Base-by-base conservation (phyloP, 2,888 invertebrate genomes). In the Pammene fasciana region DNA sequence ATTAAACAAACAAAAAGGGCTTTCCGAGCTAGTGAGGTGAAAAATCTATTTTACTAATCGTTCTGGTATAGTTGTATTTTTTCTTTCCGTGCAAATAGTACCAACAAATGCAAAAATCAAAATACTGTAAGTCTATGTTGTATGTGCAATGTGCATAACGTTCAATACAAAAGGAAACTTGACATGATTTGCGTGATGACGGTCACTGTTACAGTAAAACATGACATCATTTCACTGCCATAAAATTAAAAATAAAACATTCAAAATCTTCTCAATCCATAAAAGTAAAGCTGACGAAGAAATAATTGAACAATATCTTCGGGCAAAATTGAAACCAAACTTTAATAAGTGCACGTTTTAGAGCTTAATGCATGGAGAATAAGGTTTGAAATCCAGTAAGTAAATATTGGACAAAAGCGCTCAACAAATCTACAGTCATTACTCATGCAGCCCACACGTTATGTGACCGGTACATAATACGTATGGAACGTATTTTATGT, bases 401-500 rank as follows among this genome's bases (percentile, higher is more conserved):
- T 38, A 26, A 9, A 36, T 48, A 50, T 48, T 50, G 48, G 48
- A 48, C 38, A 18, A 13, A 36, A 50, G 16, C 9, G 5, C n/a
- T 13, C 34, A 10, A 59, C 38, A 34, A 52, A 65, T 73, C 78
- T 75, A 78, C 75, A 73, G 76, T 70, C 78, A 84, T 85, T 82
- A 80, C 78, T 81, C 82, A 84, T 76, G 74, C 80, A 74, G 75
- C 84, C 81, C 78, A 84, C 84, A 78, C 81, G 66, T 75, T 78
- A 50, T 48, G 52, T 59, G 56, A 43, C n/a, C n/a, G 34, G 45
- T 57, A 38, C 41, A 66, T 48, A 54, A 55, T 41, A 54, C 16
- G 41, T 11, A 14, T 16, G 36, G 57, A 14, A 26, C 52, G 16
- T 14, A 43, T 64, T 26, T 45, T 68, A 60, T 55, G 46, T 54